Evolutionary conservation across 2,888 invertebrate genomes (phyloP), one percentile per base, ranked within the genome.

Genomic region (Ptilodon capucinus): DNA sequence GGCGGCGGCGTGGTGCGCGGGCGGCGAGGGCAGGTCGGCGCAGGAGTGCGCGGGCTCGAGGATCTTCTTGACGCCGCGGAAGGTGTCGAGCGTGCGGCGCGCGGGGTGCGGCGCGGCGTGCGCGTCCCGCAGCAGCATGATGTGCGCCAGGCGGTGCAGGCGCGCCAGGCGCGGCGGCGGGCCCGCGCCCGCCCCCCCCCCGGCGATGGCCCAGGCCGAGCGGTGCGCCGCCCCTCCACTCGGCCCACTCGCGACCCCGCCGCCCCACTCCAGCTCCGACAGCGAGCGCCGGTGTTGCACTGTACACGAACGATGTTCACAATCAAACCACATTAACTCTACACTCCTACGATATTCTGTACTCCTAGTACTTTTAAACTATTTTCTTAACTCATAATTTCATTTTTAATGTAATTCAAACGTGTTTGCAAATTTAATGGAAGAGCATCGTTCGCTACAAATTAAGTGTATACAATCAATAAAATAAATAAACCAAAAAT

Each of bases 51-150:
- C 90, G 41, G 94, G 94, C 53, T 96, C 96, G 3, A 97, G 92
- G 55, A 97, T 95, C 87, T 95, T 96, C 84, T 95, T 95, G 45
- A 96, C 96, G 58, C 96, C 96, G 56, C 95, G 93, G 81, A 95
- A 94, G 65, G 95, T 94, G 65, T 94, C 94, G 41, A 97, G 91
- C 7, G 95, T 95, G 93, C 95, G 95, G 40, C 93, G 92, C 56
- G 92, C 92, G 43, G 83, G 77, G 47, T 72, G 74, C 47, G 84
- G 95, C 71, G 94, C 94, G 78, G 97, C 96, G 83, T 96, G 95
- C 45, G 95, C 93, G 89, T 97, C 97, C 64, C 95, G 94, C 61
- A 95, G 92, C 79, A 97, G 95, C 95, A 97, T 97, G 53, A 95
- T 95, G 84, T 96, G 96, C 42, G 96, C 97, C 7, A 97, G 94